Base-by-base conservation (phyloP, 2,888 invertebrate genomes). In the Bedellia somnulentella region DNA sequence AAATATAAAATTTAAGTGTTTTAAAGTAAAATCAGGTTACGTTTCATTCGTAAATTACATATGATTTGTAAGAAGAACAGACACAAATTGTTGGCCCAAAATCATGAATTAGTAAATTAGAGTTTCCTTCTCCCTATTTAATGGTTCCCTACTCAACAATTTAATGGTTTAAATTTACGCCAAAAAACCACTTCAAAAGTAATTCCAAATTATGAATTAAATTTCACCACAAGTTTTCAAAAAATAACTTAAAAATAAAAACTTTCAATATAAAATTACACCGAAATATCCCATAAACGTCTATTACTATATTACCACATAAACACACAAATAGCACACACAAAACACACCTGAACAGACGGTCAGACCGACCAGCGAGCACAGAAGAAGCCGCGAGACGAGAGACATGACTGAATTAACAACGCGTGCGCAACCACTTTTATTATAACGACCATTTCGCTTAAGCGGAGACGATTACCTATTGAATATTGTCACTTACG, bases 341-440 rank as follows among this genome's bases (percentile, higher is more conserved):
- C 4, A 3, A 11, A 25, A 37, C 41, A 33, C 34, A 44, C 43
- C 43, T 37, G 40, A 39, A 14, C 32, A 11, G 13, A 37, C 32
- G 14, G 27, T 30, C 21, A 14, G 28, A 29, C 23, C 27, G n/a
- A 22, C 27, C 29, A 13, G 30, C 28, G 18, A 40, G 27, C 5
- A 38, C 47, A 38, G 52, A 39, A 52, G 29, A 38, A 43, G 36
- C 27, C 46, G 35, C 33, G 33, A 39, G 37, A 44, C 36, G 33
- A 51, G 50, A 46, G 51, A 44, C 55, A 58, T 57, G 37, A 51
- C 52, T 51, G 49, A 36, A 32, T 34, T 40, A 42, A 39, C 40
- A 42, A 46, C 50, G 44, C 49, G 32, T 36, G 41, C 41, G 45
- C 47, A 40, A 40, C 36, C 35, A 39, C 37, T 45, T 50, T 43